Evolutionary conservation across 1,140 invertebrate species (phyloP), one percentile per base, ranked within the genome.

Genomic region (Leptonema lineaticorne): DNA sequence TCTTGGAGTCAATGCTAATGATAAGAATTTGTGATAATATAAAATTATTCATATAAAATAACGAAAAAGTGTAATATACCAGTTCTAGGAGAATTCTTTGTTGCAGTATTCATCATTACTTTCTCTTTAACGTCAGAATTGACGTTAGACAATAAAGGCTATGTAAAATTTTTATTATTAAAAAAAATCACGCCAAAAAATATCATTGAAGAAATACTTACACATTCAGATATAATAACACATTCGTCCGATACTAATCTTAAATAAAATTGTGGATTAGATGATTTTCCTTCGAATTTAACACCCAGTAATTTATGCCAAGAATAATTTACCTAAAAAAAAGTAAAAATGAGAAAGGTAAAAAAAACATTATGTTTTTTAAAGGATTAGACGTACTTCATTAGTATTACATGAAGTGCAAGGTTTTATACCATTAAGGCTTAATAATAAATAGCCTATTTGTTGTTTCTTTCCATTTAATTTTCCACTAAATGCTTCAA

Each of bases 221-320:
- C 41, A 53, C 50, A 53, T 53, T 26, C 24, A 22, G 22, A 58
- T 48, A 56, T 59, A 9, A 22, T 37, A 29, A 4, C 33, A 29
- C 26, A 65, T 27, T 64, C 41, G n/a, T 64, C 22, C 3, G 2
- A 46, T 26, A 29, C 46, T 22, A 73, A 63, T 11, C 58, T 58
- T 9, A 74, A 67, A 14, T 69, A 56, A 18, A 74, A 59, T 68
- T 69, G 63, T 29, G 72, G 72, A 37, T 56, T 59, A 3, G 27
- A 57, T 20, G 67, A 63, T 62, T 45, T 66, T 50, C 63, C 70
- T 53, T 69, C 58, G 8, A 26, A 41, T 62, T 62, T 66, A 14
- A 72, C 30, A 18, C 72, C 72, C 27, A 71, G 20, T 56, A 74
- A 53, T 30, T 64, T 65, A 30, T 74, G 67, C 72, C 72, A 74